Evolutionary conservation across 37 sponge, comb jelly and placozoan species (phyloP).

Genomic region (Chondrosia reniformis): DNA sequence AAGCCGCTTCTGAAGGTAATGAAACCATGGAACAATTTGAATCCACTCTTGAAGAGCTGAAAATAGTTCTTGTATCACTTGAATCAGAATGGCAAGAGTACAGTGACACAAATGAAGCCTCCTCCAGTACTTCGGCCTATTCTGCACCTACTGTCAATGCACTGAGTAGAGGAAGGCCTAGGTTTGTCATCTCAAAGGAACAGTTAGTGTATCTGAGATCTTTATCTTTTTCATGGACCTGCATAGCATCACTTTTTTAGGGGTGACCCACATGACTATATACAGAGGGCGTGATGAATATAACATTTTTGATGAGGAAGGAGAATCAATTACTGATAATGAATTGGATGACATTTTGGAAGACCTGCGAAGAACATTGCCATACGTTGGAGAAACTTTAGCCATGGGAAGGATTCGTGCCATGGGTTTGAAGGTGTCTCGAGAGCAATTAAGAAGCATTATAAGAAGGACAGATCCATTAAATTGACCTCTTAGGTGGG

Average conservation of each 20-base stretch:
- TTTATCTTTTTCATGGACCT: background rate
- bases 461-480: background rate
- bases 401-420: background rate
- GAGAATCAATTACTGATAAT: background rate
- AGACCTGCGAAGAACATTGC: background rate
- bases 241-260: background rate
- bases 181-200: background rate
- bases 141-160: too few relatives aligned
- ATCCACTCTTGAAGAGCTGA: too few relatives aligned
- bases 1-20: too few relatives aligned
- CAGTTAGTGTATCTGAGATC: background rate
- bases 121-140: too few relatives aligned
- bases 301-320: background rate
- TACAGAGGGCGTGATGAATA: background rate
- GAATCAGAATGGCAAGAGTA: too few relatives aligned
- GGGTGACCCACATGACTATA: background rate
- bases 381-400: slow-evolving; percentile 25
- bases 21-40: too few relatives aligned
- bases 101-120: too few relatives aligned
- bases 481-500: slow-evolving; percentile 6
- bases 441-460: background rate
- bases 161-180: background rate
- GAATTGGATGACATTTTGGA: background rate
- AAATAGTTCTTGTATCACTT: too few relatives aligned
- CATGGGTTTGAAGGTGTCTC: slow-evolving; percentile 4